Evolutionary conservation across 2,888 invertebrate genomes (phyloP), one percentile per base, ranked within the genome.

Genomic region (Acronicta psi): DNA sequence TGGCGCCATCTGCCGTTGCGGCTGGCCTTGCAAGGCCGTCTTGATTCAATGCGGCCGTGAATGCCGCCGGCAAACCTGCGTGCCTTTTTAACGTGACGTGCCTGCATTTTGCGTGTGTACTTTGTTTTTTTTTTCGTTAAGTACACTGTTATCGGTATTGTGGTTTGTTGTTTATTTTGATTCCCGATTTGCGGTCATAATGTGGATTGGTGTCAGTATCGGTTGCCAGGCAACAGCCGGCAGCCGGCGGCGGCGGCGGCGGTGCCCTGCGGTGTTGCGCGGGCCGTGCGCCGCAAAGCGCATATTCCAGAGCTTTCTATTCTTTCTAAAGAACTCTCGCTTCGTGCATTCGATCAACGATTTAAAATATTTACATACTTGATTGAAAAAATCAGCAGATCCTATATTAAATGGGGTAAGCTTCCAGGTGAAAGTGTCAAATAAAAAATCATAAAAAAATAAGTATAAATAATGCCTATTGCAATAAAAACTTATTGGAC

Each of bases 141-240:
- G n/a, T 20, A 20, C 13, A 41, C 6, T 20, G 3, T 18, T 10
- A 20, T 40, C 13, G 20, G 18, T 40, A 2, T 40, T 20, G 3
- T n/a, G 20, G 20, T 7, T 2, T 14, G n/a, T 41, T 41, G n/a
- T 40, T 40, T 20, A 20, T n/a, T 55, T 36, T 4, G 7, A 36
- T 41, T 8, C 25, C 38, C 10, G 4, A 7, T 36, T 13, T 36
- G n/a, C 25, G 16, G 46, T 42, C 5, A 9, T 11, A n/a, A 41
- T 67, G 23, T 18, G 36, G 37, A 53, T n/a, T 41, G 36, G 38
- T 54, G 40, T 54, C 34, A 36, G 23, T 31, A 40, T 9, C 29
- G 38, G 91, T 90, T 89, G 86, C 89, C 73, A 69, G 66, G 91
- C 88, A 89, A 91, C 91, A 38, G 59, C 49, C 62, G 66, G 56